Evolutionary conservation across 2,888 invertebrate species (phyloP).

Genomic region (Andricus quercusramuli): DNA sequence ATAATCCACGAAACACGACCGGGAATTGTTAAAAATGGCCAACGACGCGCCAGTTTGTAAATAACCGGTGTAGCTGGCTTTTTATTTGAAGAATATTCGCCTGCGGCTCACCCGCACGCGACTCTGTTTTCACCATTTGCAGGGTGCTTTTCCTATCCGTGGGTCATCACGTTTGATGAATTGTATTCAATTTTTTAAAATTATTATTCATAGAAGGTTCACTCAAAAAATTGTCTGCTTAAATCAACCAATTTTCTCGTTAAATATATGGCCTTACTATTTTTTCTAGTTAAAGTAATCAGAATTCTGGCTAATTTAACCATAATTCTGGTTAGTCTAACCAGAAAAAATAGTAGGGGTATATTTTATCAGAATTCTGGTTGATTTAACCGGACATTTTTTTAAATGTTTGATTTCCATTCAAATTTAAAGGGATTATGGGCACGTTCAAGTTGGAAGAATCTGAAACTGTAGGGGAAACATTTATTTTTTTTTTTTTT

Average conservation of each 20-base stretch:
- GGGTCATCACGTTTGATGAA: slow-evolving; percentile 20
- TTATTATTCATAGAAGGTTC: neutral
- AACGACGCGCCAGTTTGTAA: slow-evolving; percentile 58
- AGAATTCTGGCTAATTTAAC: no score
- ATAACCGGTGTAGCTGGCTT: slow-evolving; percentile 64
- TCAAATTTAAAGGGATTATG: neutral
- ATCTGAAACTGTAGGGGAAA: neutral
- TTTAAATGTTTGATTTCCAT: neutral
- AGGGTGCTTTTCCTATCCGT: slow-evolving; percentile 9
- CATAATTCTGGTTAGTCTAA: no score
- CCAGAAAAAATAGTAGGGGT: no score
- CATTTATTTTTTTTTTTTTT: neutral
- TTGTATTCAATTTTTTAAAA: slow-evolving; percentile 11
- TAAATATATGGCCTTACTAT: no score
- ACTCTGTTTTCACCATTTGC: slow-evolving; percentile 33
- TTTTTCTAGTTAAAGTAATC: no score
- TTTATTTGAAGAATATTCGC: slow-evolving; percentile 70
- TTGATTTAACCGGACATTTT: no score
- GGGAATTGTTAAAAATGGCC: slow-evolving; percentile 56
- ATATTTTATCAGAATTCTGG: no score
- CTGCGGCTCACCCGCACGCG: slow-evolving; percentile 46
- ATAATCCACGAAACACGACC: slow-evolving; percentile 40
- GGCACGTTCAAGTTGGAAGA: neutral
- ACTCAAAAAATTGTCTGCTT: no score
- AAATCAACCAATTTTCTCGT: no score